Evolutionary conservation across 1,140 invertebrate genomes (phyloP), one percentile per base, ranked within the genome.

Genomic region (Papilio glaucus): DNA sequence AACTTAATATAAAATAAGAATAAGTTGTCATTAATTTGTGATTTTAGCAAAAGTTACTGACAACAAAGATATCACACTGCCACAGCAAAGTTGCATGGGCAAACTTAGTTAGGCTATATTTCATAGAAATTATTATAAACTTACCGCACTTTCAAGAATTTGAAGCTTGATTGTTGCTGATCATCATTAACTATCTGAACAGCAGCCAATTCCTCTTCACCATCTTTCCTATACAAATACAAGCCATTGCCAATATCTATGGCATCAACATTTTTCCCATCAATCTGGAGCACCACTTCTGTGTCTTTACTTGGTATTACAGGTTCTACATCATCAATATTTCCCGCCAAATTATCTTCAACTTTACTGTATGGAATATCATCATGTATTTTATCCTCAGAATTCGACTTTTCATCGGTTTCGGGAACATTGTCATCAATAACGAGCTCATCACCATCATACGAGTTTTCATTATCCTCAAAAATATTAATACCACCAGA

Each of bases 141-240:
- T 93, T 73, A 94, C 93, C 91, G 84, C 6, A 94, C 92, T 90
- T 93, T 93, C 7, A 94, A 83, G 80, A 91, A 93, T 71, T 94
- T 93, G 76, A 93, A 91, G 70, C 82, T 88, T 0, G 85, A 86
- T 65, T 90, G 85, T 68, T 89, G 84, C 65, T 88, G 82, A 37
- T 86, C 79, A 74, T 89, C 86, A 76, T 90, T 83, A 63, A 89
- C 82, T 37, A 93, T 92, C 75, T 93, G 92, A 26, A 93, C 87
- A 21, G 93, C 92, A 5, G 90, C 90, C 63, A 93, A 71, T 73
- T 93, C 91, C 72, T 87, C 92, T 77, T 85, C 84, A 29, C 86
- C 92, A 29, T 86, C 83, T 73, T 89, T 90, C 62, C 91, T 87
- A 73, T 93, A 94, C 75, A 94, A 86, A 80, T 93, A 93, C 38